These are phyloP conservation scores for Aphidius gifuensis DNA, from an alignment of 1,140 invertebrate genomes.

Conservation along the genomic window DNA sequence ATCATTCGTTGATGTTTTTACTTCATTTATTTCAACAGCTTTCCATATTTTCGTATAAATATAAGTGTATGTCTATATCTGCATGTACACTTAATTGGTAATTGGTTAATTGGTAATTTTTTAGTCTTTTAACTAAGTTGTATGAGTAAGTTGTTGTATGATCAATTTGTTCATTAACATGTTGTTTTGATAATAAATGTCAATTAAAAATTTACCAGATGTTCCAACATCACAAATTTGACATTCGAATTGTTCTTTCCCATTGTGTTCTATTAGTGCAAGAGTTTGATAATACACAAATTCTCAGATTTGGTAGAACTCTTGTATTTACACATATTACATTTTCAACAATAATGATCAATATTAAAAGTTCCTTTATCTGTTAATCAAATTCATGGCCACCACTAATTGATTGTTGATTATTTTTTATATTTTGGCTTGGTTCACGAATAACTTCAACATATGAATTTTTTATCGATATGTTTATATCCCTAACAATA, in stretches of 20 bases:
- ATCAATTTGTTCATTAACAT: conserved; percentile 40
- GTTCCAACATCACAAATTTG: conserved; percentile 61
- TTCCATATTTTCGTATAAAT: conserved; percentile 30
- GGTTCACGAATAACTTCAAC: conserved; percentile 59
- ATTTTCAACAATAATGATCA: conserved; percentile 65
- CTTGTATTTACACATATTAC: conserved; percentile 64
- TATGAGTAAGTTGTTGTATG: conserved; percentile 33
- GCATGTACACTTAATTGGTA: conserved; percentile 38
- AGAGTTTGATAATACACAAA: conserved; percentile 52
- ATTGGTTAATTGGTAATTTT: conserved; percentile 32
- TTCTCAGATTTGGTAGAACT: conserved; percentile 60
- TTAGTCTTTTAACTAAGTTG: conserved; percentile 44
- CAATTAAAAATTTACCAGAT: conserved; percentile 56
- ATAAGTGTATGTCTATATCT: conserved; percentile 21
- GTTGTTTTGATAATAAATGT: conserved; percentile 59
- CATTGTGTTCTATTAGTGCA: conserved; percentile 57
- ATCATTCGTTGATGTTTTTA: conserved; percentile 3
- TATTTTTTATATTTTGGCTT: conserved; percentile 48
- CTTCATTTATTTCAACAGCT: conserved; percentile 17
- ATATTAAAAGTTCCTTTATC: conserved; percentile 37
- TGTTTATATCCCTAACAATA: conserved; percentile 64
- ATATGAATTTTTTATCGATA: conserved; percentile 53
- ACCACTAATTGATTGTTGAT: conserved; percentile 12
- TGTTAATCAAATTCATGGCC: conserved; percentile 12
- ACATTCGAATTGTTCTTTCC: conserved; percentile 68